Conservation (phyloP, 2,797 vertebrate genomes). For the Xerus rutilus region DNA sequence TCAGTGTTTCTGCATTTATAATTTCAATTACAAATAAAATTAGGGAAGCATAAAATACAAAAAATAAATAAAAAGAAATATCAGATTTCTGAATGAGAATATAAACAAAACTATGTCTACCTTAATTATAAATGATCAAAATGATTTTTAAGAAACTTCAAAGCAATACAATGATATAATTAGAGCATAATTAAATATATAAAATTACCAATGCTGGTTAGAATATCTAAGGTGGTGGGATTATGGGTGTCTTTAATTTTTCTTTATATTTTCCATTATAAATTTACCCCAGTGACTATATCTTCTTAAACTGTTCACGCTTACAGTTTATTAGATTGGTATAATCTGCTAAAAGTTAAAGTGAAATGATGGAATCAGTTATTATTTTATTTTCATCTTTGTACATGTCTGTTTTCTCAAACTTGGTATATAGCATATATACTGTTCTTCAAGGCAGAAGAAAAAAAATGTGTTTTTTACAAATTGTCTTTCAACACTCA, state of each 20-base stretch:
- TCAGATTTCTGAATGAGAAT: neutral
- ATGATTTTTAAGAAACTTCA: neutral
- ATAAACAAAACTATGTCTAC: neutral
- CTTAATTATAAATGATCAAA: neutral
- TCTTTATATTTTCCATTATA: conserved; percentile 3
- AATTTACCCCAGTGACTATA: neutral
- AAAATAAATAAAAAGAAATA: conserved; percentile 22
- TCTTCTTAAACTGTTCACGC: conserved; percentile 31
- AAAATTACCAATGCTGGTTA: neutral
- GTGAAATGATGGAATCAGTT: conserved; percentile 16
- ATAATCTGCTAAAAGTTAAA: conserved; percentile 35
- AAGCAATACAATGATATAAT: conserved; percentile 2
- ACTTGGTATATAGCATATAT: neutral
- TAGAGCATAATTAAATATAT: conserved; percentile 21
- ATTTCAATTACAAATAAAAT: conserved; percentile 58
- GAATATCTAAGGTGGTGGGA: neutral
- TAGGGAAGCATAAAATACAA: neutral
- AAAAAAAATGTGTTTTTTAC: neutral
- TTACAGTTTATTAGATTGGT: conserved; percentile 15
- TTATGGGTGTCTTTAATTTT: neutral
- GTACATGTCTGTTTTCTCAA: neutral
- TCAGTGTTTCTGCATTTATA: neutral
- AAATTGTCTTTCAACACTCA: neutral
- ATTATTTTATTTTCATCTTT: conserved; percentile 45
- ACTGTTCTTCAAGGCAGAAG: neutral